Conservation (phyloP, 2,888 invertebrate genomes). For the Hydrotaea diabolus region DNA sequence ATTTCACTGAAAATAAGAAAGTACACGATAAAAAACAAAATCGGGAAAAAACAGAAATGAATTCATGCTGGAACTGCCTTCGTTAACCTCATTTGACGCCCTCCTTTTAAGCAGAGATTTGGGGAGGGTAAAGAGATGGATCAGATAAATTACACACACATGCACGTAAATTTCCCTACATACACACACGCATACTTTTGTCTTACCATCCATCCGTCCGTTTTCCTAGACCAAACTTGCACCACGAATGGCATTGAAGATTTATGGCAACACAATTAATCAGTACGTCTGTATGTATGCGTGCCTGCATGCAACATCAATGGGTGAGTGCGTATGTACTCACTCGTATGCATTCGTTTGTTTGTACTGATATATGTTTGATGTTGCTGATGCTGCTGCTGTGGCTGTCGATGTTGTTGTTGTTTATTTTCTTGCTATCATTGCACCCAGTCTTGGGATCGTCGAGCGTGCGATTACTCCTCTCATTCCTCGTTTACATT, state of each 20-base stretch:
- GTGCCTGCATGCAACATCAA: constrained; percentile 25
- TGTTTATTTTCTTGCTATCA: constrained; percentile 33
- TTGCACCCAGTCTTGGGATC: constrained; percentile 20
- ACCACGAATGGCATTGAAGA: constrained; percentile 62
- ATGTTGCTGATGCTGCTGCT: constrained; percentile 51
- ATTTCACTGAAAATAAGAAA: constrained; percentile 48
- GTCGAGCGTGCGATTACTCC: neutral
- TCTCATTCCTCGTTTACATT: constrained; percentile 18
- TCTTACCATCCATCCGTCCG: neutral
- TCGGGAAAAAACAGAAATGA: constrained; percentile 41
- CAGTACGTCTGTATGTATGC: constrained; percentile 54
- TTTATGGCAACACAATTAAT: constrained; percentile 71
- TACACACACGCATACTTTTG: too few species aligned
- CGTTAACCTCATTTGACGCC: constrained; percentile 66
- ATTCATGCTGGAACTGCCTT: constrained; percentile 55
- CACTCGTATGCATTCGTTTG: neutral
- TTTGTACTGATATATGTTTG: constrained; percentile 8
- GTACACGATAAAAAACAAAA: constrained; percentile 48
- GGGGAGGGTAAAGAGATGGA: constrained; percentile 19
- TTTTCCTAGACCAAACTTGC: constrained; percentile 26
- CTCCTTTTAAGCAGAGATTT: constrained; percentile 41
- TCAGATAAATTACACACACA: constrained; percentile 22
- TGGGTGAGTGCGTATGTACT: neutral
- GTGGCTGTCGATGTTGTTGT: constrained; percentile 46
- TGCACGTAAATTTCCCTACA: neutral